Conservation (phyloP, 1,140 invertebrate genomes). For the Micrasema longulum region DNA sequence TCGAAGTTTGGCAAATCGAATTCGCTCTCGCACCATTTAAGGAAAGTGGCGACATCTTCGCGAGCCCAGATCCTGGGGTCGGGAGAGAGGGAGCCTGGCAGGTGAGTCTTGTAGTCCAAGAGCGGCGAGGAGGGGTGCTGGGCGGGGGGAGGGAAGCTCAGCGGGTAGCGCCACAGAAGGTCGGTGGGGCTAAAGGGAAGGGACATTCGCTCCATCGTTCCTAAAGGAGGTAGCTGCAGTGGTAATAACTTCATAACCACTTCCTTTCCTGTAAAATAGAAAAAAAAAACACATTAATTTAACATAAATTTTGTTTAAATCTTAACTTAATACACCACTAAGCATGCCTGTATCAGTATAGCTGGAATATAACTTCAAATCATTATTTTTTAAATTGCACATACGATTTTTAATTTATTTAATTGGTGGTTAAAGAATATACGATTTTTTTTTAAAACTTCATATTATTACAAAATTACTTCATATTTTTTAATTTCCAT, state of each 20-base stretch:
- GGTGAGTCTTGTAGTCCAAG: slow-evolving; percentile 87
- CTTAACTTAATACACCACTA: no score
- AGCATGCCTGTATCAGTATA: no score
- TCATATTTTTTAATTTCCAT: no score
- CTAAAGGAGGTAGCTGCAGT: slow-evolving; percentile 65
- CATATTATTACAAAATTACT: no score
- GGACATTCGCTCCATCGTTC: slow-evolving; percentile 67
- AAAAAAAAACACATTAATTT: slow-evolving; percentile 2
- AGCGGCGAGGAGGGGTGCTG: slow-evolving; percentile 76
- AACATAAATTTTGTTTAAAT: no score
- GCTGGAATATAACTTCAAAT: no score
- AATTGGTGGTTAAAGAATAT: no score
- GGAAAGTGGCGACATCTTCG: slow-evolving; percentile 89
- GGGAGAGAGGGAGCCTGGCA: slow-evolving; percentile 82
- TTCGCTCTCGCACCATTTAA: slow-evolving; percentile 92
- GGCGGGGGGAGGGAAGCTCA: slow-evolving; percentile 73
- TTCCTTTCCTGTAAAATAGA: background rate
- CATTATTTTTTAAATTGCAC: no score
- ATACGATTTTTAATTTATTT: no score
- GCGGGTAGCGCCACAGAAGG: slow-evolving; percentile 85
- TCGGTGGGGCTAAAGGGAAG: slow-evolving; percentile 72
- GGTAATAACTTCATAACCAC: slow-evolving; percentile 53
- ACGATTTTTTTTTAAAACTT: no score
- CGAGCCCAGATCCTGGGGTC: slow-evolving; percentile 92
- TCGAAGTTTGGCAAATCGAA: slow-evolving; percentile 93